Percentiles rank a stretch among this genome's conserved stretches.
These are phyloP conservation scores for Odontomachus brunneus DNA, from an alignment of 1,140 invertebrate genomes.

Conservation along the genomic window DNA sequence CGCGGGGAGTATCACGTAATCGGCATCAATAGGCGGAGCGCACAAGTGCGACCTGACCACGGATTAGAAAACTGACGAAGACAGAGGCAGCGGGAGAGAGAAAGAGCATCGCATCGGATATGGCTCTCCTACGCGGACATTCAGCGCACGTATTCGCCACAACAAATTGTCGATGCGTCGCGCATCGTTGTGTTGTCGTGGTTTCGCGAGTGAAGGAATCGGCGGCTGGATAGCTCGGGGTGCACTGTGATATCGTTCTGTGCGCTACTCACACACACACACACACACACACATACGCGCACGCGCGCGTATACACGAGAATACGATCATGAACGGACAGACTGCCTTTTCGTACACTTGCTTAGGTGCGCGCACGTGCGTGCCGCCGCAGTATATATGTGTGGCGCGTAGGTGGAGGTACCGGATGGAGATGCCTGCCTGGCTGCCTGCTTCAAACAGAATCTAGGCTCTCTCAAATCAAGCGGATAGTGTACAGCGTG, in stretches of 20 bases:
- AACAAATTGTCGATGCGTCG: slow-evolving; percentile 57
- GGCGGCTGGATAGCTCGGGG: slow-evolving; percentile 20
- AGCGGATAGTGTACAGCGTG: slow-evolving; percentile 42
- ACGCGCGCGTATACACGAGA: too few species aligned
- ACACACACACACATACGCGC: too few species aligned
- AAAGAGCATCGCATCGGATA: slow-evolving; percentile 57
- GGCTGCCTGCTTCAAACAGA: slow-evolving; percentile 58
- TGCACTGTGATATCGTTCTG: slow-evolving; percentile 10
- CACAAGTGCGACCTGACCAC: slow-evolving; percentile 51
- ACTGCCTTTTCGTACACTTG: neutral
- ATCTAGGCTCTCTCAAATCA: slow-evolving; percentile 68
- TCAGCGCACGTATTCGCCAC: slow-evolving; percentile 72
- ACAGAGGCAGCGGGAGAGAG: slow-evolving; percentile 35
- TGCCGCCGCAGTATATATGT: too few species aligned
- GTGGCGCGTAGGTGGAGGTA: neutral
- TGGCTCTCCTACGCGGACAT: slow-evolving; percentile 46
- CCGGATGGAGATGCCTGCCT: neutral
- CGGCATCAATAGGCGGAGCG: slow-evolving; percentile 65
- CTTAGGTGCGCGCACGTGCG: slow-evolving; percentile 19
- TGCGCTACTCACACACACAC: neutral
- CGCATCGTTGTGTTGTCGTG: slow-evolving; percentile 43
- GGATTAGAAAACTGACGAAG: slow-evolving; percentile 66
- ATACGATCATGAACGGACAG: slow-evolving; percentile 8
- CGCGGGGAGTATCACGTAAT: slow-evolving; percentile 57
- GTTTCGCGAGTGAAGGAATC: slow-evolving; percentile 32